Conservation (phyloP, 1,140 invertebrate species). For the Penaeus vannamei region DNA sequence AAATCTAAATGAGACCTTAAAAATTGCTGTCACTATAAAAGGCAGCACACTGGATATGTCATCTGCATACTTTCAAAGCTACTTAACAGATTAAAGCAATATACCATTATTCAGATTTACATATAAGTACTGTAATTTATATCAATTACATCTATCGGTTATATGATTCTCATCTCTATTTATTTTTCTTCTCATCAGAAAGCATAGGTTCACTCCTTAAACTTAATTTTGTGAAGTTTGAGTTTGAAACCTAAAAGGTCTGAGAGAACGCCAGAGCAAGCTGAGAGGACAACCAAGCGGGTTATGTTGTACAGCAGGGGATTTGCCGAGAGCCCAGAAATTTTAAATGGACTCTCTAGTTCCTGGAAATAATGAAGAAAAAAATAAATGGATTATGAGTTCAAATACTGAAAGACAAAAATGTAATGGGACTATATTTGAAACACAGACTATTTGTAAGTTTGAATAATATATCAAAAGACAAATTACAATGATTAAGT, state of each 20-base stretch:
- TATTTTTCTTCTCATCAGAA: not conserved
- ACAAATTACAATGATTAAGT: no score
- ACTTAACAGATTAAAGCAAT: no score
- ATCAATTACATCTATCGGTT: not conserved
- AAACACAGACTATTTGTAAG: no score
- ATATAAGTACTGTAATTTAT: not conserved
- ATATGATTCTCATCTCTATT: not conserved
- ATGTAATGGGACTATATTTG: no score
- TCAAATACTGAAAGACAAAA: not conserved
- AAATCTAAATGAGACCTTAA: no score
- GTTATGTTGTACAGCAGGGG: conserved; percentile 96
- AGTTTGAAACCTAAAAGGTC: conserved; percentile 97
- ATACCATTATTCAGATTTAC: not conserved
- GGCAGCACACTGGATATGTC: no score
- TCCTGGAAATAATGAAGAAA: conserved; percentile 80
- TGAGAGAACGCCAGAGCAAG: conserved; percentile 93
- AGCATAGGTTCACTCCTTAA: conserved; percentile 66
- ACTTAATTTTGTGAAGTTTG: conserved; percentile 96
- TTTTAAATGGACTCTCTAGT: conserved; percentile 96
- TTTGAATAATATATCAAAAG: no score
- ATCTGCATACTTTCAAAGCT: no score
- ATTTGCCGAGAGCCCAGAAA: conserved; percentile 95
- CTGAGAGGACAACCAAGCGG: conserved; percentile 94
- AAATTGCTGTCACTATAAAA: no score
- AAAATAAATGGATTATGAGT: not conserved